A percentile compares a stretch with the other conserved stretches of the same genome.
Evolutionary conservation across 1,140 invertebrate genomes (phyloP).

Genomic region (Cyclina sinensis): DNA sequence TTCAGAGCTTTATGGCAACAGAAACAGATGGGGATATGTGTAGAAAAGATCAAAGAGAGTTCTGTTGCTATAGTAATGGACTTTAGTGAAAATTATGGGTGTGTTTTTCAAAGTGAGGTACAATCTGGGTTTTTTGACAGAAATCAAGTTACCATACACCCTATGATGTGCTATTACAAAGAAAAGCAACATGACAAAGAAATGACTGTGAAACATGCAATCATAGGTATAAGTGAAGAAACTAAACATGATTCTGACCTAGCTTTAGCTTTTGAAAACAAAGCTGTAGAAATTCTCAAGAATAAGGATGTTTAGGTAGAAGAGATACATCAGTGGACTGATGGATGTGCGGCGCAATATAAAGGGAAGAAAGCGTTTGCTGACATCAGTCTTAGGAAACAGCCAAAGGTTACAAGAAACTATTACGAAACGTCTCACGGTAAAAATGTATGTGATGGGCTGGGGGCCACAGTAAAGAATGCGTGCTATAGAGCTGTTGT

Average conservation of each 20-base stretch:
- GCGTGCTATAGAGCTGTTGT: slow-evolving; percentile 55
- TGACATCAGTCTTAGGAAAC: slow-evolving; percentile 65
- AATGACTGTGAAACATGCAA: slow-evolving; percentile 63
- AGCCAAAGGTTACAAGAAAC: background rate
- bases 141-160: slow-evolving; percentile 23
- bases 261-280: slow-evolving; percentile 60
- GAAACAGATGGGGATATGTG: background rate
- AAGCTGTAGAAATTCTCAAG: slow-evolving; percentile 15
- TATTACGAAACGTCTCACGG: slow-evolving; percentile 68
- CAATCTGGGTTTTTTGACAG: background rate
- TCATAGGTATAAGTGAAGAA: slow-evolving; percentile 68
- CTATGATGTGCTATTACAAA: slow-evolving; percentile 14
- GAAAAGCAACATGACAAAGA: slow-evolving; percentile 59
- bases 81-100: slow-evolving; percentile 10
- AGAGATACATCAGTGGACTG: slow-evolving; percentile 69
- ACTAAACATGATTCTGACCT: slow-evolving; percentile 66
- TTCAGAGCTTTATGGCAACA: slow-evolving; percentile 27
- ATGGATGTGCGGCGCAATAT: slow-evolving; percentile 71
- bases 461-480: slow-evolving; percentile 68
- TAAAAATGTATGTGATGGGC: slow-evolving; percentile 71
- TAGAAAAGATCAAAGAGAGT: background rate
- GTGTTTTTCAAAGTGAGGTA: slow-evolving; percentile 22
- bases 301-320: slow-evolving; percentile 44
- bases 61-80: background rate
- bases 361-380: slow-evolving; percentile 69